These are phyloP conservation scores for Argya squamiceps DNA, from an alignment of 2,797 vertebrate genomes.

Conservation along the genomic window DNA sequence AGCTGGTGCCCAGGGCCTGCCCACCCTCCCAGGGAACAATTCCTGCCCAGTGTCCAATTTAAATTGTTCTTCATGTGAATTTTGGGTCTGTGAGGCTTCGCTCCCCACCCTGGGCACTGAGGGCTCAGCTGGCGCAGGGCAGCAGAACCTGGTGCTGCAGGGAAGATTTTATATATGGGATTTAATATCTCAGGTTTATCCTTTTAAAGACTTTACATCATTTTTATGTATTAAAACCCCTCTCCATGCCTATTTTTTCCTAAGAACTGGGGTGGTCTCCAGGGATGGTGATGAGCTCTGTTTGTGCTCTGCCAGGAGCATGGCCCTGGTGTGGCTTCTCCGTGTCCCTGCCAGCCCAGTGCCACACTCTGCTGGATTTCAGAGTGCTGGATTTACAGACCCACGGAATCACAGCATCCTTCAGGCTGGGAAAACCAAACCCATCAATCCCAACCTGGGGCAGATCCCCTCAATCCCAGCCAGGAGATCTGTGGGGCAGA, in stretches of 20 bases:
- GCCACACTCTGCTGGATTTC: accelerated
- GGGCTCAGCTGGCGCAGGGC: accelerated
- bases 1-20: neutral
- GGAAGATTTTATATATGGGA: neutral
- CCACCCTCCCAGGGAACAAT: neutral
- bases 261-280: accelerated
- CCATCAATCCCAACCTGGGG: accelerated
- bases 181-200: neutral
- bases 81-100: neutral
- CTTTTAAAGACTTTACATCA: neutral
- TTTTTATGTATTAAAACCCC: neutral
- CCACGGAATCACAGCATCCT: accelerated
- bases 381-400: accelerated
- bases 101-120: neutral
- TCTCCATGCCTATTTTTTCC: accelerated
- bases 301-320: accelerated
- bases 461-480: neutral
- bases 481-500: neutral
- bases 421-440: accelerated
- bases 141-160: neutral
- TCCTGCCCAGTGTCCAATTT: neutral
- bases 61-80: accelerated
- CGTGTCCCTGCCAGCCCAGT: accelerated
- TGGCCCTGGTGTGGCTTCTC: neutral
- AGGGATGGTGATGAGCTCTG: accelerated